Percentiles rank a stretch among this genome's conserved stretches.
These are phyloP conservation scores for Nothoprocta pentlandii DNA, from an alignment of 2,113 vertebrate genomes.

Conservation along the genomic window DNA sequence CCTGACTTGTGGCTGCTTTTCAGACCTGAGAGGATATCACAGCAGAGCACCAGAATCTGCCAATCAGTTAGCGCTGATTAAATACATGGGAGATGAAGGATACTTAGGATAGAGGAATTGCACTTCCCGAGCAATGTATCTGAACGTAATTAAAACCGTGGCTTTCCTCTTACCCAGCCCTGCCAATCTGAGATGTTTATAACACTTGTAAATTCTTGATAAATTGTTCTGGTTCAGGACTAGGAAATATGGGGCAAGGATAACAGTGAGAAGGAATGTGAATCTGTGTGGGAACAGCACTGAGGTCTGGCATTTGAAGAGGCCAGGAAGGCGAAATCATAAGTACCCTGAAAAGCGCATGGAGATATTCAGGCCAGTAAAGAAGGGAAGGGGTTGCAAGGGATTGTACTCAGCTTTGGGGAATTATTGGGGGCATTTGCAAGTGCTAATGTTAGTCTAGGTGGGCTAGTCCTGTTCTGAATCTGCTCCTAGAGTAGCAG, in stretches of 20 bases:
- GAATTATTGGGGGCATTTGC: not conserved
- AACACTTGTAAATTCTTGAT: not conserved
- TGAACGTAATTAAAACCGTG: not conserved
- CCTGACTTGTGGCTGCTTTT: constrained; percentile 16
- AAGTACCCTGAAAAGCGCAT: not conserved
- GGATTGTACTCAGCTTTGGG: not conserved
- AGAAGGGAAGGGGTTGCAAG: not conserved
- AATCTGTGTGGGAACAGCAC: not conserved
- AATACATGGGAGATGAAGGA: not conserved
- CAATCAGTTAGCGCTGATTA: not conserved
- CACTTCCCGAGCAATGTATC: not conserved
- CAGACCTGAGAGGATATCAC: not conserved
- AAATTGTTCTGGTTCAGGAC: not conserved
- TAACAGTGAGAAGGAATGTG: not conserved
- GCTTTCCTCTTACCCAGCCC: not conserved
- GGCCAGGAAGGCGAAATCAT: not conserved
- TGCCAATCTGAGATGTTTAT: not conserved
- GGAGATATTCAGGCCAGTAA: not conserved
- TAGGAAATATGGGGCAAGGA: not conserved
- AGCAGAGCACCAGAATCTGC: not conserved
- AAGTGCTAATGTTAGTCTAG: not conserved
- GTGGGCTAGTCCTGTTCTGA: not conserved
- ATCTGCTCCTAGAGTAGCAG: not conserved
- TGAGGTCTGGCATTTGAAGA: not conserved
- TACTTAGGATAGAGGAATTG: not conserved